Evolutionary conservation across 2,113 vertebrate genomes (phyloP).

Genomic region (Bubo scandiacus): DNA sequence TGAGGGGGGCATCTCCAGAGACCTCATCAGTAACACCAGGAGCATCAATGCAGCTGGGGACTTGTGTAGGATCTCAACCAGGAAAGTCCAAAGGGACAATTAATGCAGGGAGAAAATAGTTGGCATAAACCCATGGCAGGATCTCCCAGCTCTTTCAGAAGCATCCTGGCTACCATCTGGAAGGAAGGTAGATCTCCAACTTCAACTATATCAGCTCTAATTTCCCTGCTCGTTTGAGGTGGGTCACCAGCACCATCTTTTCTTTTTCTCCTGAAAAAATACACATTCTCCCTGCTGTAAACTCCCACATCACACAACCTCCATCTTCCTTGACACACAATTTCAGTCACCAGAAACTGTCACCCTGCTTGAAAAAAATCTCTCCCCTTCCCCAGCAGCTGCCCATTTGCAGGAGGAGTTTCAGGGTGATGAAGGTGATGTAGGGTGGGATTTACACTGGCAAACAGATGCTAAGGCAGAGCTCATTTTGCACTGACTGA

Average conservation of each 20-base stretch:
- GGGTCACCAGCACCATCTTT: not conserved
- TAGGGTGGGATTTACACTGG: not conserved
- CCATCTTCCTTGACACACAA: not conserved
- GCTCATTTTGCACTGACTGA: not conserved
- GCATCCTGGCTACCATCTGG: not conserved
- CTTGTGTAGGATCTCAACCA: not conserved
- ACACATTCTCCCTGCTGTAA: not conserved
- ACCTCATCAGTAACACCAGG: not conserved
- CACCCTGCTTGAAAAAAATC: not conserved
- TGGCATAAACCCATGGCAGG: too few species aligned
- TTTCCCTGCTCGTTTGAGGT: not conserved
- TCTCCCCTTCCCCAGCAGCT: not conserved
- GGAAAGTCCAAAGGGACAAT: not conserved
- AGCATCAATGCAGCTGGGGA: rapidly evolving
- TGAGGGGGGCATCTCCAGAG: not conserved
- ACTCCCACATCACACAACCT: not conserved
- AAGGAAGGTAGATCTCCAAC: not conserved
- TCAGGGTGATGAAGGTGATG: too few species aligned
- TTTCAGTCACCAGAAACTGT: not conserved
- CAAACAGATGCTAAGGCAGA: not conserved
- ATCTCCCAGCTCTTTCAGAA: not conserved
- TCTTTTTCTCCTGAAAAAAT: not conserved
- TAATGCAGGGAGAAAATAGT: not conserved
- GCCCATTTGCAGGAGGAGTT: not conserved
- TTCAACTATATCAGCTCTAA: not conserved